Base-by-base conservation (phyloP, 2,888 invertebrate species). In the Crematogaster levior region DNA sequence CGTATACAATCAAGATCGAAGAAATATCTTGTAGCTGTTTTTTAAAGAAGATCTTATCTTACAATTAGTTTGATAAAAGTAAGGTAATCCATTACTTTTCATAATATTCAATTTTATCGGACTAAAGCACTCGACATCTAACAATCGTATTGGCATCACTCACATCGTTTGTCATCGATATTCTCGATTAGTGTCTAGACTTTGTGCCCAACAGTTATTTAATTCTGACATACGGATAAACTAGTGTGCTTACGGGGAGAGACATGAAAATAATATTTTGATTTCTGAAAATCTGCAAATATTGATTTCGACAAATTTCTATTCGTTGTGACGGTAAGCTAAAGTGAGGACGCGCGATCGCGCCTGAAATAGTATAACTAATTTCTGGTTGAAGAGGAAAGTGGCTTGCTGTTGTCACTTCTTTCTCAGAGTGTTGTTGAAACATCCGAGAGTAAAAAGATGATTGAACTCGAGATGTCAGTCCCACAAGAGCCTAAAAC, bases 181-280 rank as follows among this genome's bases (percentile, higher is more conserved):
- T 63, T 75, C n/a, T 9, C 15, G n/a, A 65, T 61, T 48, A 74
- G 34, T 51, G 15, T 9, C 3, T 40, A 65, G 27, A 75, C 37
- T 65, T 75, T 75, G 37, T n/a, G 27, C 37, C 9, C 15, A 48
- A 63, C 48, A 46, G 75, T 75, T 43, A 73, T 56, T 51, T 74
- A 27, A 60, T 46, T 21, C 15, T n/a, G 10, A 65, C n/a, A 24
- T 3, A 15, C 4, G 15, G 7, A 46, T 24, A 53, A 40, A n/a
- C n/a, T n/a, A n/a, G 3, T 2, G 5, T 18, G 4, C 7, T 9
- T 6, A 5, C 7, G 4, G 3, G 66, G 37, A 53, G 24, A 61
- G 7, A 27, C 15, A 40, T 10, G 12, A 9, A 72, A 72, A 7
- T 15, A 37, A 40, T 3, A 34, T 34, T 24, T 18, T 43, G 1